Conservation (phyloP, 2,113 vertebrate genomes). For the Cyanoderma ruficeps region DNA sequence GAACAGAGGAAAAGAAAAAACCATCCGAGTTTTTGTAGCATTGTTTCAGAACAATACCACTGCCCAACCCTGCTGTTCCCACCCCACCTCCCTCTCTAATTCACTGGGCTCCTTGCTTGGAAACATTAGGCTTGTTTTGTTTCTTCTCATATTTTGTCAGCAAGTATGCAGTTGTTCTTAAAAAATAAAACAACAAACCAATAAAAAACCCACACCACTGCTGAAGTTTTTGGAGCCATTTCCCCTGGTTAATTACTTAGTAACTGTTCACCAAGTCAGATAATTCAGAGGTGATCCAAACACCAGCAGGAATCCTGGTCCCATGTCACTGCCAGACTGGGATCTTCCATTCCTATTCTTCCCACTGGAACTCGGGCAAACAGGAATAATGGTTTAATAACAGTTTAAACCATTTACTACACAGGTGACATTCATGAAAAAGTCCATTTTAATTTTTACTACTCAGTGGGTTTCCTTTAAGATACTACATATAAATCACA, state of each 20-base stretch:
- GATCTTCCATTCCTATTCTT: neutral
- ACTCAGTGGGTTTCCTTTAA: neutral
- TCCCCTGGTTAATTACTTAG: neutral
- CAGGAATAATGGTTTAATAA: neutral
- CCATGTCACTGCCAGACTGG: neutral
- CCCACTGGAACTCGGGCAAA: neutral
- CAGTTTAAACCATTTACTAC: neutral
- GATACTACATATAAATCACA: neutral
- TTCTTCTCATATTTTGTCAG: neutral
- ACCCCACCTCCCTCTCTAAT: neutral
- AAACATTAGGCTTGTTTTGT: neutral
- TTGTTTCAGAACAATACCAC: constrained; percentile 37
- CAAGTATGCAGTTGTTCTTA: neutral
- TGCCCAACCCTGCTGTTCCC: neutral
- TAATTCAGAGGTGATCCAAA: neutral
- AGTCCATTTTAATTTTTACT: neutral
- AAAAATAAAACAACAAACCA: neutral
- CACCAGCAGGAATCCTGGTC: neutral
- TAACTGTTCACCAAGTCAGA: neutral
- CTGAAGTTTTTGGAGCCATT: neutral
- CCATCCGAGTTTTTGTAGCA: neutral
- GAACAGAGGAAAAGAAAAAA: neutral
- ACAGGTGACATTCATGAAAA: neutral
- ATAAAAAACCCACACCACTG: neutral
- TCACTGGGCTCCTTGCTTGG: neutral